These are phyloP conservation scores for Uria lomvia DNA, from an alignment of 2,113 vertebrate genomes.

Conservation along the genomic window DNA sequence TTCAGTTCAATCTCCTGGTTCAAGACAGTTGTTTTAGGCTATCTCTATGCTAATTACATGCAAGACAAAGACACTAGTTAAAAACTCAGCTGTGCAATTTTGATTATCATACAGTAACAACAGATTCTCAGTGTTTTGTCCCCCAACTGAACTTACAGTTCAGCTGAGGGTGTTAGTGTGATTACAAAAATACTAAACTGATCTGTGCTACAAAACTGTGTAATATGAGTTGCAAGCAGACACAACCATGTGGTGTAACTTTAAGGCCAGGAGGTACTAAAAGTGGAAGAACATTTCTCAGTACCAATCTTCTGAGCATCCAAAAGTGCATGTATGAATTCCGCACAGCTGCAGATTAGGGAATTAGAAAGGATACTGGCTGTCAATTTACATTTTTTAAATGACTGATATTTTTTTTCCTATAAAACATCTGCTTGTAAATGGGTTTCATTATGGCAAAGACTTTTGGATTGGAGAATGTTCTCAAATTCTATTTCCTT, in stretches of 20 bases:
- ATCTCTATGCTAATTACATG: not conserved
- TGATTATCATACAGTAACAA: not conserved
- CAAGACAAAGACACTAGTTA: not conserved
- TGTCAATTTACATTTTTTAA: conserved; percentile 54
- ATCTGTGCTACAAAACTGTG: not conserved
- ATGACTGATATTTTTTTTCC: conserved; percentile 19
- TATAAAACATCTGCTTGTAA: conserved; percentile 42
- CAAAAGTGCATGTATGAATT: not conserved
- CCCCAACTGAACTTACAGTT: not conserved
- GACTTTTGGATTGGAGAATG: conserved; percentile 4
- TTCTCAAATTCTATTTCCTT: not conserved
- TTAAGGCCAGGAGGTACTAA: not conserved
- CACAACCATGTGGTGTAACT: not conserved
- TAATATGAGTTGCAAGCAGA: not conserved
- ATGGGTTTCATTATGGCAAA: not conserved
- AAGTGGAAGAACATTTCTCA: not conserved
- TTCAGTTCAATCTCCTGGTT: not conserved
- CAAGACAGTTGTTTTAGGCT: not conserved
- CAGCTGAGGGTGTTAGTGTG: not conserved
- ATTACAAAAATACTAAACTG: not conserved
- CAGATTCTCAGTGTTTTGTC: not conserved
- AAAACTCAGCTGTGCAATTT: not conserved
- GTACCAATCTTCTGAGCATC: not conserved
- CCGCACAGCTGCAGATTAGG: conserved; percentile 26
- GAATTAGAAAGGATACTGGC: conserved; percentile 40